Base-by-base conservation (phyloP, 2,888 invertebrate species). In the Copidosoma aretas region DNA sequence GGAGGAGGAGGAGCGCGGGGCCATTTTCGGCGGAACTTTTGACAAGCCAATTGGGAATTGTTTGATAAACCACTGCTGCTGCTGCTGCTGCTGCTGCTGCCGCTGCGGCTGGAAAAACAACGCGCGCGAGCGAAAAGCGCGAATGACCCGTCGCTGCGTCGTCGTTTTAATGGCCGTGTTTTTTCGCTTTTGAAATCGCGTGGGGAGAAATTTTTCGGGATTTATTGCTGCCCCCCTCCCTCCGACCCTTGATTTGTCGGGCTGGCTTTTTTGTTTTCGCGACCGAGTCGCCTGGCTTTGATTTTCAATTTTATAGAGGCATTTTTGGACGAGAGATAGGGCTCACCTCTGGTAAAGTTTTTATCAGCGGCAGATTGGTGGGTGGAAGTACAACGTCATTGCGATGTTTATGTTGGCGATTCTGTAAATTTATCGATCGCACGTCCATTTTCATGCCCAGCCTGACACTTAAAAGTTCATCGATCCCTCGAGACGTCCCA, bases 41-140 rank as follows among this genome's bases (percentile, higher is more conserved):
- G 80, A 81, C 81, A 81, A 77, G 79, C 76, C 81, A 79, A 80
- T 81, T 81, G 80, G 80, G 80, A 80, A 81, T 81, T 79, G 79
- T 79, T 79, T 79, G 78, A 78, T 81, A 80, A 81, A 80, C 78
- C 77, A 78, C 72, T 71, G 32, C 32, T 73, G 73, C 69, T 46
- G 73, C 65, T 67, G 64, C 65, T 70, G 73, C n/a, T n/a, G n/a
- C n/a, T n/a, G n/a, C 78, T 77, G 77, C 72, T 71, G 32, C 32
- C 73, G 73, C 69, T 46, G 73, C 65, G 68, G 64, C 65, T 70
- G 73, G 72, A 75, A 77, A 78, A 75, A 60, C 54, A 43, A 3
- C 43, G 43, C 3, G 15, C 43, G 3, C 43, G 43, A 4, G 43
- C 43, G 32, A 32, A 32, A 32, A 32, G 32, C 32, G 32, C 56